A percentile compares a stretch with the other conserved stretches of the same genome.
Conservation (phyloP, 2,113 vertebrate genomes). For the Podarcis cretensis region DNA sequence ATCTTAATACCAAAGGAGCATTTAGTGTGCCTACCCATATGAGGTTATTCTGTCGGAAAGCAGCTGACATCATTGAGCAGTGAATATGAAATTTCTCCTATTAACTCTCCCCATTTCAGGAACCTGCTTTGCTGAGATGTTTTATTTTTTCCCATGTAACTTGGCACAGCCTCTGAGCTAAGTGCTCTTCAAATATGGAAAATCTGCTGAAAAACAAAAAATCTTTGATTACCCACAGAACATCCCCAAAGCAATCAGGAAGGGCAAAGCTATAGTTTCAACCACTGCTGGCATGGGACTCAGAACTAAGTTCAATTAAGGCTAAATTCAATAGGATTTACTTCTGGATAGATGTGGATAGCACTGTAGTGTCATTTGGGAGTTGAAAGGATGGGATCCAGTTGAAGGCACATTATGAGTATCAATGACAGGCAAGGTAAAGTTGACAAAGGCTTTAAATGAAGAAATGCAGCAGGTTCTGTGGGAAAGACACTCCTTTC, state of each 20-base stretch:
- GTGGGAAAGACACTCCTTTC: not conserved
- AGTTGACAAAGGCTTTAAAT: not conserved
- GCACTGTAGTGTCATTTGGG: not conserved
- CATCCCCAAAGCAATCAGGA: not conserved
- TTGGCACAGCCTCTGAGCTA: not conserved
- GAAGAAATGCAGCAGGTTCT: not conserved
- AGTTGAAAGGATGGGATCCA: not conserved
- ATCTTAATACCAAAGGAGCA: not conserved
- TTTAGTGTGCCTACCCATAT: not conserved
- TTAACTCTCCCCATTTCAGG: not conserved
- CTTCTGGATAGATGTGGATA: too few relatives aligned
- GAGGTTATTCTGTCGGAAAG: not conserved
- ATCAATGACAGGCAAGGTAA: not conserved
- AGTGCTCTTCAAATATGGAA: not conserved
- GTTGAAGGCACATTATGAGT: not conserved
- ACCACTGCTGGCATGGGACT: not conserved
- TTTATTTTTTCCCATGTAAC: not conserved
- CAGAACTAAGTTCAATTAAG: not conserved
- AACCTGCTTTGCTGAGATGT: not conserved
- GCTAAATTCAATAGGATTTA: too few relatives aligned
- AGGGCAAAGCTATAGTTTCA: not conserved
- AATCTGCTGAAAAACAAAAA: not conserved
- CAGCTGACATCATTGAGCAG: not conserved
- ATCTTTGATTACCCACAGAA: not conserved
- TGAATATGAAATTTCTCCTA: not conserved